Evolutionary conservation across 2,888 invertebrate genomes (phyloP).

Genomic region (Coelopa pilipes): DNA sequence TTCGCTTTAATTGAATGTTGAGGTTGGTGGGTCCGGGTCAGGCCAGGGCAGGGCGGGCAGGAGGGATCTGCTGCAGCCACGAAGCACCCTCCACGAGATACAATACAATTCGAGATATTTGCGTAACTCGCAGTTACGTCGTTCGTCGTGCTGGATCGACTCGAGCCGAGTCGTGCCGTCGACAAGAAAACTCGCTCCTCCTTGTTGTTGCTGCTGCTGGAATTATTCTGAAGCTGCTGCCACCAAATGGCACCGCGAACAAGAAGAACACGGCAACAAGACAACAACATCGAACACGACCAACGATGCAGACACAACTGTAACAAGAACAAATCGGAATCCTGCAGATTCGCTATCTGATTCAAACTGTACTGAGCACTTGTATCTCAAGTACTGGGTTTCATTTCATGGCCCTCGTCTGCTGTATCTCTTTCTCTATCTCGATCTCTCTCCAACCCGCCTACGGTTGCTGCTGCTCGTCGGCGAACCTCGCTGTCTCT

Average conservation of each 20-base stretch:
- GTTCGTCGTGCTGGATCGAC: too few species aligned
- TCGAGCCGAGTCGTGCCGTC: neutral
- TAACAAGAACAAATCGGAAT: neutral
- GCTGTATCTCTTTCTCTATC: neutral
- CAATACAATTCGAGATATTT: too few species aligned
- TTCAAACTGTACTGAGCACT: neutral
- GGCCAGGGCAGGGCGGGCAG: too few species aligned
- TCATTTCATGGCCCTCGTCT: neutral
- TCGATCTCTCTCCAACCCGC: too few species aligned
- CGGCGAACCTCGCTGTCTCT: too few species aligned
- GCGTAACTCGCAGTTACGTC: too few species aligned
- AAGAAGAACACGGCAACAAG: neutral
- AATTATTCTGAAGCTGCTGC: neutral
- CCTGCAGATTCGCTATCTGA: neutral
- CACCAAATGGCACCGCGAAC: neutral
- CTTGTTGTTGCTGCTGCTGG: neutral
- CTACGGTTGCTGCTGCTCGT: too few species aligned
- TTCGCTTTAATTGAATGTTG: too few species aligned
- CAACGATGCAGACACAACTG: neutral
- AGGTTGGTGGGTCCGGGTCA: too few species aligned
- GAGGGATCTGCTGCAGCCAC: too few species aligned
- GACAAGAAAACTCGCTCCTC: constrained; percentile 10
- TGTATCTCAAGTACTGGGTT: neutral
- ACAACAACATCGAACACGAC: neutral
- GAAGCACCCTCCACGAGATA: too few species aligned